Conservation (phyloP, 2,888 invertebrate species). For the Megaustenia siamemsis region DNA sequence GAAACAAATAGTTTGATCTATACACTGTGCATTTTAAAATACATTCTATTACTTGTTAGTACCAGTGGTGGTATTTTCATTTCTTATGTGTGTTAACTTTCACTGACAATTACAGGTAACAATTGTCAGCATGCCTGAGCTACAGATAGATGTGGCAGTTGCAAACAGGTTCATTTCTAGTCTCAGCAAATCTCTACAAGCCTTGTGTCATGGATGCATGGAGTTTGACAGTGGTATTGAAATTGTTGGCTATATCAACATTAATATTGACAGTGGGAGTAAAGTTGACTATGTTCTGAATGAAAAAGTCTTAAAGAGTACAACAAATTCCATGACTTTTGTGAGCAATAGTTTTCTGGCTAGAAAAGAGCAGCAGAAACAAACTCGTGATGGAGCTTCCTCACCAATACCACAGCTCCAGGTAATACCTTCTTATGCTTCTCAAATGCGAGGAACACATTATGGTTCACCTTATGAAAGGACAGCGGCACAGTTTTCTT, state of each 20-base stretch:
- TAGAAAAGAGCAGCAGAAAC: constrained; percentile 49
- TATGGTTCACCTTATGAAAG: not conserved
- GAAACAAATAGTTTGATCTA: too few relatives aligned
- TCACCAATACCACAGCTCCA: constrained; percentile 39
- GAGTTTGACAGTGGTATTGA: constrained; percentile 57
- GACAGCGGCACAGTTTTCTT: constrained; percentile 8
- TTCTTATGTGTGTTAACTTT: not conserved
- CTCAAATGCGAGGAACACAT: constrained; percentile 5
- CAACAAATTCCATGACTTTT: constrained; percentile 57
- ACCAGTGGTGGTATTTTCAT: too few relatives aligned
- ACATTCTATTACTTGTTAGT: too few relatives aligned
- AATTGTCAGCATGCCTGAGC: constrained; percentile 36
- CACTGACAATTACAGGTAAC: not conserved
- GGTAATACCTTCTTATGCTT: not conserved
- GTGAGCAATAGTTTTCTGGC: constrained; percentile 57
- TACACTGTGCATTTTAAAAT: too few relatives aligned
- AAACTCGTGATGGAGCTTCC: constrained; percentile 44
- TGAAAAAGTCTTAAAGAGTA: constrained; percentile 56
- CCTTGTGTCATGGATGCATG: constrained; percentile 57
- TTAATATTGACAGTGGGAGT: constrained; percentile 53
- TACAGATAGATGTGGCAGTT: constrained; percentile 48
- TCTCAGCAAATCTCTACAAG: constrained; percentile 56
- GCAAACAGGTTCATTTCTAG: constrained; percentile 56
- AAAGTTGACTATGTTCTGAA: constrained; percentile 57
- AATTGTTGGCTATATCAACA: constrained; percentile 55